Percentiles rank a stretch among this genome's conserved stretches.
phyloP scores from a whole-genome alignment of 2,888 invertebrate species.

The Eustalomyia histrio region DNA sequence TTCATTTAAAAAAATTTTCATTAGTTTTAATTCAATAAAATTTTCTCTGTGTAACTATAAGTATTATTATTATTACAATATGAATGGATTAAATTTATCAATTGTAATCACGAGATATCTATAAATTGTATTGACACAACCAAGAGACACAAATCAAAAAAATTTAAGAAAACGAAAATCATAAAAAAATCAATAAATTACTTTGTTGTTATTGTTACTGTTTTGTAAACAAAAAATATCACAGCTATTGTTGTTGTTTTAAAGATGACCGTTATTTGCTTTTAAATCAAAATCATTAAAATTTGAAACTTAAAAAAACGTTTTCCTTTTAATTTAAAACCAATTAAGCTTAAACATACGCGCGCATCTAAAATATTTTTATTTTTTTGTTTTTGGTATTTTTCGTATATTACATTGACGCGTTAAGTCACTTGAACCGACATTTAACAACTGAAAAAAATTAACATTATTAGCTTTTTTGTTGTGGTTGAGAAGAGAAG shows the following conservation, averaged over 20 bases:
- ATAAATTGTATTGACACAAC: conserved; percentile 27
- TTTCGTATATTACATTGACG: conserved; percentile 42
- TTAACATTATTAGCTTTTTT: conserved; percentile 46
- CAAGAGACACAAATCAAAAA: conserved; percentile 17
- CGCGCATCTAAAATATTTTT: conserved; percentile 29
- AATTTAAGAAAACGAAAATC: background rate
- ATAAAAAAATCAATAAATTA: conserved; percentile 24
- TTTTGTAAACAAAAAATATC: conserved; percentile 35
- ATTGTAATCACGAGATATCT: conserved; percentile 55
- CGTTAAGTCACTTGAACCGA: conserved; percentile 72
- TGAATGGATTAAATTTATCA: conserved; percentile 20
- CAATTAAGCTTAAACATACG: conserved; percentile 4
- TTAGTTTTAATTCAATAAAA: no score
- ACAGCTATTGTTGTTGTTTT: conserved; percentile 25
- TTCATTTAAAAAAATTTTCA: no score
- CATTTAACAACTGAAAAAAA: conserved; percentile 76
- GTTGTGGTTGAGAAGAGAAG: conserved; percentile 18
- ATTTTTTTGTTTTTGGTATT: conserved; percentile 8
- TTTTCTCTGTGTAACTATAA: no score
- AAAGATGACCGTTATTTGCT: conserved; percentile 10
- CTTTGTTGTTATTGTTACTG: conserved; percentile 30
- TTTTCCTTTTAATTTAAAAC: background rate
- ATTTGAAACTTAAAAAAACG: background rate
- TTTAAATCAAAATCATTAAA: background rate
- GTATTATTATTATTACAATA: no score